Percentiles rank a stretch among this genome's conserved stretches.
Conservation (phyloP, 1,140 invertebrate genomes). For the Pogonomyrmex barbatus region DNA sequence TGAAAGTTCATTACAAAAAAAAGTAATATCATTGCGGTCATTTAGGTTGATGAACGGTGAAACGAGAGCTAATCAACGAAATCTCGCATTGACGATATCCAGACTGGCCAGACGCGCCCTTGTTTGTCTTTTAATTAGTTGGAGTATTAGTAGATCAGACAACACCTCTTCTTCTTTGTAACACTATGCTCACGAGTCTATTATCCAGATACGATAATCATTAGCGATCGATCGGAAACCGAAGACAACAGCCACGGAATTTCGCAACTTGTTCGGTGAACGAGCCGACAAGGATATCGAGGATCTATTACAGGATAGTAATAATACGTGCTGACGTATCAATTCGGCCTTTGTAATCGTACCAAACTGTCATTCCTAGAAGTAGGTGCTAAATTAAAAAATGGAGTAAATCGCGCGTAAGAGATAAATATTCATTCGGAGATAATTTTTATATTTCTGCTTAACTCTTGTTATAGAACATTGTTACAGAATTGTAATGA, state of each 20-base stretch:
- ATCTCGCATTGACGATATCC: conserved; percentile 49
- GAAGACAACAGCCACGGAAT: background rate
- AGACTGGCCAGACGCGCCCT: conserved; percentile 20
- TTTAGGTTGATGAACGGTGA: background rate
- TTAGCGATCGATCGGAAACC: conserved; percentile 32
- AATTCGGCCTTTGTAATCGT: background rate
- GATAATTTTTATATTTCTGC: background rate
- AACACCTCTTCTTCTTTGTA: conserved; percentile 16
- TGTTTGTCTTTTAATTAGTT: conserved; percentile 67
- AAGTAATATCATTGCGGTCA: background rate
- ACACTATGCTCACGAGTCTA: conserved; percentile 19
- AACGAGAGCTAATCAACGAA: conserved; percentile 37
- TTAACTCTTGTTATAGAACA: background rate
- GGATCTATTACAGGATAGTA: conserved; percentile 18
- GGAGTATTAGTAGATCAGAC: conserved; percentile 49
- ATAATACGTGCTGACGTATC: background rate
- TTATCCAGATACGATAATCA: conserved; percentile 26
- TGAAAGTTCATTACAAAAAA: conserved; percentile 20
- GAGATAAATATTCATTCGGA: background rate
- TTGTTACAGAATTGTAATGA: no score
- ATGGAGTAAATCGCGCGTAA: no score
- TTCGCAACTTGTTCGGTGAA: conserved; percentile 26
- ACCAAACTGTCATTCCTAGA: background rate
- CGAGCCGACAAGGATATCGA: conserved; percentile 27
- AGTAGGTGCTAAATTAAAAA: background rate